Evolutionary conservation across 2,113 vertebrate genomes (phyloP), one percentile per base, ranked within the genome.

Genomic region (Vulpes vulpes): DNA sequence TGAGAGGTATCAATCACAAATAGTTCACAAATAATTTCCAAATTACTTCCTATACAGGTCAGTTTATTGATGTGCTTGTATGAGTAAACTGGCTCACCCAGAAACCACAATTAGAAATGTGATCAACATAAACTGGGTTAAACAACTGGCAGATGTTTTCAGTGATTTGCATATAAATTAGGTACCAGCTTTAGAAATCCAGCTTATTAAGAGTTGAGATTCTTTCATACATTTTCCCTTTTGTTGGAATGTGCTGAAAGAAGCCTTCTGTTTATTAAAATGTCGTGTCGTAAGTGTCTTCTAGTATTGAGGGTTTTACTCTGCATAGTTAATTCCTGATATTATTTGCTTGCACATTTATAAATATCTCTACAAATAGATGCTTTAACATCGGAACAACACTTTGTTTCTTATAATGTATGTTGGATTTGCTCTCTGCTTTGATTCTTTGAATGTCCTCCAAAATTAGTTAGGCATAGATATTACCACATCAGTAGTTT

Each of bases 31-130:
- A 55, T 92, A 98, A 97, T 97, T 98, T 98, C 43, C 89, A 97
- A 80, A 97, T 98, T 96, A 80, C 71, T 98, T 98, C 80, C 88
- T 95, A 8, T 71, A 97, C 97, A 96, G 91, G 97, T 98, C 95
- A 98, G 91, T 93, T 96, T 98, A 98, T 97, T 97, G 97, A 96
- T 94, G 73, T 67, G 88, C 69, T 93, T 43, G 8, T 93, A 60
- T 97, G 97, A 98, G 51, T 97, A 91, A 98, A 67, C 79, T 97
- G 84, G 62, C 53, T 94, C 93, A 30, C 85, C 81, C 98, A 89
- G 96, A 98, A 98, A 92, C 55, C 49, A n/a, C 91, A 96, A 95
- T 97, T 98, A 97, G 96, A 93, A 98, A 96, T 83, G 97, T 93
- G 86, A 98, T 97, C 97, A 96, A 96, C 95, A 90, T 38, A 91